Conservation (phyloP, 2,113 vertebrate genomes). For the Charadrius vociferus region DNA sequence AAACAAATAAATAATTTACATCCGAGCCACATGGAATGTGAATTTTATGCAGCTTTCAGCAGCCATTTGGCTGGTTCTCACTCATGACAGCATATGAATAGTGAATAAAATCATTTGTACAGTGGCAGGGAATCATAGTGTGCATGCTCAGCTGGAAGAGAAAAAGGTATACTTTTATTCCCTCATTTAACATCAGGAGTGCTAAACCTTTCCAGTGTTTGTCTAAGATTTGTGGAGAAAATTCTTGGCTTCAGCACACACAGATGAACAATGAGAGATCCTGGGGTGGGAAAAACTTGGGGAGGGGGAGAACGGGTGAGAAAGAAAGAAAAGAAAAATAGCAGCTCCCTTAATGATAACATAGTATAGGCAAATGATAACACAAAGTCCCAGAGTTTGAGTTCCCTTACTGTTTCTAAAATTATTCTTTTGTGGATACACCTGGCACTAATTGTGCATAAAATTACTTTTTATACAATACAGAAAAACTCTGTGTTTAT, state of each 20-base stretch:
- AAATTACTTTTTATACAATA: constrained; percentile 10
- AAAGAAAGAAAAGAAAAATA: background rate
- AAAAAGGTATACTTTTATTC: background rate
- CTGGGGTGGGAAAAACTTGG: background rate
- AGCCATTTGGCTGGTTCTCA: constrained; percentile 23
- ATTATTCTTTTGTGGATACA: background rate
- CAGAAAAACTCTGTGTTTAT: background rate
- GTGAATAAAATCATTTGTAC: background rate
- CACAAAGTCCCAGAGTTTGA: no score
- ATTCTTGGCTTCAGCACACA: background rate
- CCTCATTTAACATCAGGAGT: background rate
- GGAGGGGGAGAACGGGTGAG: background rate
- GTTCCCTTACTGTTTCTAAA: constrained; percentile 21
- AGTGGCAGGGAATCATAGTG: background rate
- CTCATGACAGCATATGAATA: background rate
- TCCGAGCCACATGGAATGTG: background rate
- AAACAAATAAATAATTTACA: constrained; percentile 37
- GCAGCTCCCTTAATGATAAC: background rate
- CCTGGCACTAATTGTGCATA: constrained; percentile 32
- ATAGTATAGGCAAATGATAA: background rate
- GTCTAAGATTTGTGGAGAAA: background rate
- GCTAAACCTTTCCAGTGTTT: background rate
- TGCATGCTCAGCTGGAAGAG: background rate
- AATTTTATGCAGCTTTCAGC: constrained; percentile 22
- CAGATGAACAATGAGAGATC: background rate